phyloP scores from a whole-genome alignment of 2,797 vertebrate genomes.

The Philypnodon macrostomus region DNA sequence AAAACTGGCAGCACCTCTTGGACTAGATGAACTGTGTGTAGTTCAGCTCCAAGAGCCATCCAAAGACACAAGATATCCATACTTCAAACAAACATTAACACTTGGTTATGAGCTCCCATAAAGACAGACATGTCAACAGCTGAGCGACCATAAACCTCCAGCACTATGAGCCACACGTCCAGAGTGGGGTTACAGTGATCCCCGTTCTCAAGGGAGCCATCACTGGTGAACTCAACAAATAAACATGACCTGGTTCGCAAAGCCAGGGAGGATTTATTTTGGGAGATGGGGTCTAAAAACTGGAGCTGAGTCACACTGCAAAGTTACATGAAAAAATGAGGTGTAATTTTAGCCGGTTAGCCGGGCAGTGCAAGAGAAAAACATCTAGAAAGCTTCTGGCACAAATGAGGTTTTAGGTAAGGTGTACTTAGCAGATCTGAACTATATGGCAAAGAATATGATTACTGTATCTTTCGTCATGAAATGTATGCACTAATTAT shows the following conservation, averaged over 20 bases:
- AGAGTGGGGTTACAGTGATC: slow-evolving; percentile 51
- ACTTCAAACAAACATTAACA: slow-evolving; percentile 74
- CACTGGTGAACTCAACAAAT: slow-evolving; percentile 57
- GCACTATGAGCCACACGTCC: slow-evolving; percentile 11
- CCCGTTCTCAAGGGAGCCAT: slow-evolving; percentile 47
- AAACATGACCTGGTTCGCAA: slow-evolving; percentile 67
- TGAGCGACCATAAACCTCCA: slow-evolving; percentile 60
- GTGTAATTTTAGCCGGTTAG: slow-evolving; percentile 31
- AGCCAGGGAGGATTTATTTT: slow-evolving; percentile 68
- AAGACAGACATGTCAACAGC: slow-evolving; percentile 76
- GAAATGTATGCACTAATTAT: no score
- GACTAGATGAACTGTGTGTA: slow-evolving; percentile 27
- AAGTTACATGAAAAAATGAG: slow-evolving; percentile 30
- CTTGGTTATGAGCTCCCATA: slow-evolving; percentile 69
- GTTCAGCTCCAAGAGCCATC: slow-evolving; percentile 44
- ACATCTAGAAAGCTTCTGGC: no score
- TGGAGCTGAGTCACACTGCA: slow-evolving; percentile 60
- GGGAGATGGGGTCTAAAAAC: slow-evolving; percentile 43
- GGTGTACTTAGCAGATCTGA: no score
- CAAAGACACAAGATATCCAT: slow-evolving; percentile 69
- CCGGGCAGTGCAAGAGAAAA: slow-evolving; percentile 33
- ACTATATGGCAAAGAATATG: no score
- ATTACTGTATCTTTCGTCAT: no score
- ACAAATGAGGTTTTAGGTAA: no score
- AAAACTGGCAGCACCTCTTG: slow-evolving; percentile 8